Evolutionary conservation across 2,888 invertebrate species (phyloP).

Genomic region (Lasioglossum malachurum): DNA sequence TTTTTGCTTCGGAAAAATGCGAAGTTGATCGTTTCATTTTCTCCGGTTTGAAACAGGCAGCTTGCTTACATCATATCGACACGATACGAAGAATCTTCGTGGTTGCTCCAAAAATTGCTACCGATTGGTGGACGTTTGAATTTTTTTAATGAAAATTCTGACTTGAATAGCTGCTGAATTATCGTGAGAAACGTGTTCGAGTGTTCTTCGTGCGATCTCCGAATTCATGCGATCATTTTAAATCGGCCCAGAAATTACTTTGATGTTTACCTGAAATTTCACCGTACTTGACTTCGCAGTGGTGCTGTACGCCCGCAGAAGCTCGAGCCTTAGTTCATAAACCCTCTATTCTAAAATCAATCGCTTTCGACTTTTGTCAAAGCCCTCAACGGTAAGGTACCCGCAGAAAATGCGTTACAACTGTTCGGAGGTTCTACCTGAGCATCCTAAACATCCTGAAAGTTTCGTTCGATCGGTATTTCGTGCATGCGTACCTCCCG

Average conservation of each 20-base stretch:
- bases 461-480: not conserved
- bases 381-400: not conserved
- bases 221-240: not conserved
- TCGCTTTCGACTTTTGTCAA: not conserved
- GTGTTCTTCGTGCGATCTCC: not conserved
- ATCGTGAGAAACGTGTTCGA: not conserved
- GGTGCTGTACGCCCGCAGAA: not conserved
- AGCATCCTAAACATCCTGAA: not conserved
- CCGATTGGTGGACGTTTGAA: not conserved
- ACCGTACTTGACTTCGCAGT: slow-evolving; percentile 37
- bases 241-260: slow-evolving; percentile 32
- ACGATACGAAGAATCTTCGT: not conserved
- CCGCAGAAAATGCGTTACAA: not conserved
- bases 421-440: not conserved
- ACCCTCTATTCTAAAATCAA: not conserved
- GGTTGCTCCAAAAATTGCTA: not conserved
- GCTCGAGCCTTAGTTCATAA: not conserved
- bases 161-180: not conserved
- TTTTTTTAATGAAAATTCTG: not conserved
- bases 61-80: not conserved
- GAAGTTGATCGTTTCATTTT: not conserved
- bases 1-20: not conserved
- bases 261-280: slow-evolving; percentile 35
- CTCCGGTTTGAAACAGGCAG: not conserved
- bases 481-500: not conserved